Base-by-base conservation (phyloP, 2,888 invertebrate species). In the Cyrtodaria siliqua region DNA sequence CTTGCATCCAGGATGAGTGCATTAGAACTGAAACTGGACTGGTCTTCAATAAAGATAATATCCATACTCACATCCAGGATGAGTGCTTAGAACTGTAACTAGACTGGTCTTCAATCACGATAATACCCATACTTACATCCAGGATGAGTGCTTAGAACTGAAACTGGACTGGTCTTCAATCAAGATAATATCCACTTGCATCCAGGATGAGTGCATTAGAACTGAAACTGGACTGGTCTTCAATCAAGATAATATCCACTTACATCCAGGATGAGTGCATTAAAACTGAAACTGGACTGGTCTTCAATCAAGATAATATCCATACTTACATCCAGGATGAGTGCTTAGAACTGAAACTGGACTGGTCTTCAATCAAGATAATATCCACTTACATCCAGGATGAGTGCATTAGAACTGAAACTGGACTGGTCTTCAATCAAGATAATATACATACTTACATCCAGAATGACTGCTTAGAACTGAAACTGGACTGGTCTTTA, bases 171-270 rank as follows among this genome's bases (percentile, higher is more conserved):
- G n/a, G n/a, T n/a, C n/a, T n/a, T n/a, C n/a, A n/a, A n/a, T n/a
- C n/a, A n/a, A n/a, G n/a, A n/a, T n/a, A n/a, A n/a, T n/a, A n/a
- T n/a, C n/a, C n/a, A 83, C 94, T 94, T 93, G 98, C 97, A 92
- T 92, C 87, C 3, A 93, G 83, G 70, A 99, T 95, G 67, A 99
- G 95, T 1, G 97, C 97, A 90, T 97, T 96, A 9, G 98, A 96
- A 85, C 96, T 95, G 47, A 96, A 95, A 85, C 91, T 91, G 85
- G 89, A 92, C 89, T 97, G 95, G 83, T 96, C 96, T 93, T 98
- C 98, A 1, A 98, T 97, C 23, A 98, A 94, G 66, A 98, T 96
- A 71, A 99, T 97, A 92, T 99, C 98, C n/a, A 83, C 94, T 94
- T 93, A 98, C 97, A 92, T 92, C 88, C 2, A 93, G 83, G 69